phyloP scores from a whole-genome alignment of 2,113 vertebrate species.

The Saccopteryx leptura region DNA sequence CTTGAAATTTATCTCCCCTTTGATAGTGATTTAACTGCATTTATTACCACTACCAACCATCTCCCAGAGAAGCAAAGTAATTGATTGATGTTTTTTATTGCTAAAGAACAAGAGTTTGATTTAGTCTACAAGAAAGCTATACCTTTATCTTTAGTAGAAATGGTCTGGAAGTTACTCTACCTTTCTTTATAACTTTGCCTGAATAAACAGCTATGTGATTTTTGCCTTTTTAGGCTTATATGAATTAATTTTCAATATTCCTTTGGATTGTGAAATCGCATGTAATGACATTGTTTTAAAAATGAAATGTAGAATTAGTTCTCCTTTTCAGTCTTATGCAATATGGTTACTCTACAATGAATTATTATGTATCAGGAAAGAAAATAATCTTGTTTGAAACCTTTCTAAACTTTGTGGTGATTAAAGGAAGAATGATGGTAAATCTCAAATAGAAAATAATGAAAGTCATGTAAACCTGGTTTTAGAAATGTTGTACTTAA shows the following conservation, averaged over 20 bases:
- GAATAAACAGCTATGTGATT: conserved; percentile 38
- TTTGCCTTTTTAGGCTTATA: conserved; percentile 50
- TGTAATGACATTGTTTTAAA: conserved; percentile 46
- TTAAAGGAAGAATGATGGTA: background rate
- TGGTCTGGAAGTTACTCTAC: background rate
- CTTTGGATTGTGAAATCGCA: conserved; percentile 33
- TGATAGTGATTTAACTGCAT: background rate
- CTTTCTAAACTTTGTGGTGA: conserved; percentile 30
- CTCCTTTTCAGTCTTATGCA: conserved; percentile 10
- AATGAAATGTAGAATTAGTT: conserved; percentile 39
- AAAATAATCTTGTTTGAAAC: conserved; percentile 55
- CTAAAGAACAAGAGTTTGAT: background rate
- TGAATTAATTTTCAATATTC: conserved; percentile 38
- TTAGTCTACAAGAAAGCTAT: background rate
- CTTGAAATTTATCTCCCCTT: conserved; percentile 10
- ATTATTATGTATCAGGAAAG: background rate
- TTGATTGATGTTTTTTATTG: conserved; percentile 6
- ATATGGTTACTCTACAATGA: background rate
- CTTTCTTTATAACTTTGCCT: conserved; percentile 42
- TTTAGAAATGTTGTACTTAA: conserved; percentile 23
- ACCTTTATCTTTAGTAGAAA: conserved; percentile 29
- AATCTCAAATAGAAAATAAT: conserved; percentile 34
- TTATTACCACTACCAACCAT: background rate
- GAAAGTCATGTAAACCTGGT: background rate
- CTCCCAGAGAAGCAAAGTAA: background rate